phyloP scores from a whole-genome alignment of 2,888 invertebrate genomes.

The Trachelus stipa region DNA sequence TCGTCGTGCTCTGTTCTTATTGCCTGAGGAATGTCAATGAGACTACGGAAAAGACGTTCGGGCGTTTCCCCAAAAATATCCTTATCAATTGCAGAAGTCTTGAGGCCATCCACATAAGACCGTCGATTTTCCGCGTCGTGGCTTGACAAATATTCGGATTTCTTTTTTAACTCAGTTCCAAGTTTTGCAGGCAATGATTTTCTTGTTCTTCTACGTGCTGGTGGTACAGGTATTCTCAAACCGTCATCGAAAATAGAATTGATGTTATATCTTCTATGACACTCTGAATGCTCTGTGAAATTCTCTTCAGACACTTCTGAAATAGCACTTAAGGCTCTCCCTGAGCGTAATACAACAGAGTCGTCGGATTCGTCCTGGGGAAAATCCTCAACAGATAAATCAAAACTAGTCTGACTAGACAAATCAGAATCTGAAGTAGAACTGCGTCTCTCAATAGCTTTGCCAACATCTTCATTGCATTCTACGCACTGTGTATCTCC shows the following conservation, averaged over 20 bases:
- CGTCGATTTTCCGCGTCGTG: background rate
- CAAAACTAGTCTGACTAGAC: background rate
- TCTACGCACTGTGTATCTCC: background rate
- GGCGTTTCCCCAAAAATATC: background rate
- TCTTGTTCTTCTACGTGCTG: background rate
- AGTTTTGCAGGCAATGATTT: background rate
- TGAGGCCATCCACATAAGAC: background rate
- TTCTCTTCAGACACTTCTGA: background rate
- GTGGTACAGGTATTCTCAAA: background rate
- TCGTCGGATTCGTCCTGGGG: background rate
- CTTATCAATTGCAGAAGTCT: background rate
- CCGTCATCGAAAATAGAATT: background rate
- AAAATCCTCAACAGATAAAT: background rate
- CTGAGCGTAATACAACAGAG: background rate
- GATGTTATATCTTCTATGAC: background rate
- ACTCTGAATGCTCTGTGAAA: background rate
- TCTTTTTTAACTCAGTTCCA: background rate
- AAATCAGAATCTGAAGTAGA: background rate
- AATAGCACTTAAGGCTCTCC: background rate
- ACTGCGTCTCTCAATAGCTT: background rate
- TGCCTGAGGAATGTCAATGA: background rate
- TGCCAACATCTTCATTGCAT: background rate
- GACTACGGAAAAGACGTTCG: background rate
- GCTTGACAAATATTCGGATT: background rate
- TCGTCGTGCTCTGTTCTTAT: background rate